Base-by-base conservation (phyloP, 2,797 vertebrate genomes). In the Champsocephalus esox region DNA sequence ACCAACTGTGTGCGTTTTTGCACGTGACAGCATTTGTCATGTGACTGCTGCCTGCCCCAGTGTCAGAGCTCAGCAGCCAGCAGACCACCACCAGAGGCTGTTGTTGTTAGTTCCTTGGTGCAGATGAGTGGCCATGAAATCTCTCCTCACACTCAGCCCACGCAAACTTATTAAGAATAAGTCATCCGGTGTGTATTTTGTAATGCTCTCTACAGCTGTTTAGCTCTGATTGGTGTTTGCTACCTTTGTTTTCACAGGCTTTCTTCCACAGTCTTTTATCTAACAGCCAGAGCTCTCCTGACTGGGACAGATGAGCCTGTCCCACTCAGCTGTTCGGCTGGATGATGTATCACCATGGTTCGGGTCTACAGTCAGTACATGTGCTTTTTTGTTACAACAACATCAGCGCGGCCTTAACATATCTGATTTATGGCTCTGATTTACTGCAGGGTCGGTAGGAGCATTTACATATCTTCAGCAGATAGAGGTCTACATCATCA, bases 241-340 rank as follows among this genome's bases (percentile, higher is more conserved):
- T 16, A 52, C 28, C 54, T 73, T 71, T 59, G 45, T 72, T 60
- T 66, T 62, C 7, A 19, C 73, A 45, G 51, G 19, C 32, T 7
- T 28, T 59, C 48, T 21, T 67, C 43, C 13, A 14, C 19, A 52
- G 78, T 65, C 77, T 73, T 75, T 73, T 60, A 52, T 84, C 75
- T 70, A 57, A 64, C 34, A 24, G 28, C 45, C 21, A 66, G 80
- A 68, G 48, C 41, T 72, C 49, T 83, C 60, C 77, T 77, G 81
- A 79, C 77, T 57, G 70, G 73, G 79, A 86, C 86, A 65, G 87
- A 90, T 76, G 84, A 86, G 77, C 50, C 84, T 88, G 86, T 90
- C 91, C 75, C 55, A 46, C 75, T 93, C 90, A 93, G 90, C 90
- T 92, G 91, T 91, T 91, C 1, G 2, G 59, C 69, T 21, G 48